Evolutionary conservation across 2,113 vertebrate genomes (phyloP), one percentile per base, ranked within the genome.

Genomic region (Nyctibius bracteatus): DNA sequence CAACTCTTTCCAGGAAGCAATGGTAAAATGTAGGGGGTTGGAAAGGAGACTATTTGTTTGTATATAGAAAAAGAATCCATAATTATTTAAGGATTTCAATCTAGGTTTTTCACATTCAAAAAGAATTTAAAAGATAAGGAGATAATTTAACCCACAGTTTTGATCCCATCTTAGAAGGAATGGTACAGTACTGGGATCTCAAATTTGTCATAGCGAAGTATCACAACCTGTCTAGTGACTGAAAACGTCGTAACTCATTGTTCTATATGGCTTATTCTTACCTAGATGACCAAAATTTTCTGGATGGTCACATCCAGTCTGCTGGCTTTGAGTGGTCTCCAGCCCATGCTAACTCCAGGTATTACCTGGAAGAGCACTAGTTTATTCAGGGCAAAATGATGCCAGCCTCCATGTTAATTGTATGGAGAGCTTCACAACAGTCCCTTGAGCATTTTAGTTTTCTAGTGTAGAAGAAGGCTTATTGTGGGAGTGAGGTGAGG

Each of bases 231-330:
- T 54, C 13, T 8, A 78, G 51, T 70, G 27, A 51, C 58, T 33
- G 15, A 63, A 87, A 79, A 12, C 0, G 0, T 20, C 2, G 0
- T 35, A 70, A 30, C 15, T 71, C 20, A 6, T 35, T 41, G 30
- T 10, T 68, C 18, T 68, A 12, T 22, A 27, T 0, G 2, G 2
- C 24, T 66, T 83, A 10, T 25, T 61, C 14, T 55, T 74, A 33
- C 37, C 19, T 20, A 9, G 10, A 51, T 52, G 19, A 18, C 21
- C 52, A 74, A 35, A 35, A 22, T 30, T 75, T 92, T 90, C 28
- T 14, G 5, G 4, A 63, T 16, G 17, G 9, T 11, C 27, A 51
- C 37, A 47, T 83, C 23, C 20, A 33, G 47, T 33, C 15, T 39
- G 6, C 18, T 72, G 39, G 4, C 14, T 83, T 80, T 84, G n/a